Conservation (phyloP, 64 coral and sea anemone genomes). For the Stichodactyla mertensii region DNA sequence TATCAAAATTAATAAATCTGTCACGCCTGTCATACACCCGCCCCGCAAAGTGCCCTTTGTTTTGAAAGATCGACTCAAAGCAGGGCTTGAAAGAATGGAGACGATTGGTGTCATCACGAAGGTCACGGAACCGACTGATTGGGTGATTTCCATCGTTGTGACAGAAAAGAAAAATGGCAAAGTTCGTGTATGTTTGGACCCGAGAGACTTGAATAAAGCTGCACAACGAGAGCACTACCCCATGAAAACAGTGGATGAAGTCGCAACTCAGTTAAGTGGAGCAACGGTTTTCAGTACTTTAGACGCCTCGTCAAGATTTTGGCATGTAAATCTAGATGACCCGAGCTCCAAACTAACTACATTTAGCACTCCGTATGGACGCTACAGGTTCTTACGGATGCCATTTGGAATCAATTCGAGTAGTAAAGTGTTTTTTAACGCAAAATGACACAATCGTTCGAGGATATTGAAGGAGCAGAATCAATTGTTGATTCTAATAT, state of each 20-base stretch:
- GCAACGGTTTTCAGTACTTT: slow-evolving; percentile 33
- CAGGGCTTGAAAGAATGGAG: slow-evolving; percentile 27
- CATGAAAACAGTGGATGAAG: slow-evolving; percentile 27
- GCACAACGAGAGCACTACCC: slow-evolving; percentile 43
- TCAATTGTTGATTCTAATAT: slow-evolving; percentile 20
- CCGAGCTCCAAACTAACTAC: no score
- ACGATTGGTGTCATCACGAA: slow-evolving; percentile 17
- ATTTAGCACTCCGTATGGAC: no score
- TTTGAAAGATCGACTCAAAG: no score
- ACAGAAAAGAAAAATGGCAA: slow-evolving; percentile 23
- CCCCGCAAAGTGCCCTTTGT: no score
- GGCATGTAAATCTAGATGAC: no score
- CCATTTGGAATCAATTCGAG: no score
- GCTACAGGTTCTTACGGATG: no score
- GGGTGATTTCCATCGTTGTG: slow-evolving; percentile 25
- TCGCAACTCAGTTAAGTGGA: slow-evolving; percentile 27
- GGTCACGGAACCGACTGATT: slow-evolving; percentile 27
- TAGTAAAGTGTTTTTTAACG: slow-evolving; percentile 5
- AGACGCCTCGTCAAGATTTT: background rate
- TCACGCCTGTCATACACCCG: no score
- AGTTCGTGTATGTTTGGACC: slow-evolving; percentile 35
- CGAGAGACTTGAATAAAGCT: slow-evolving; percentile 37
- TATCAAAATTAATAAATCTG: no score
- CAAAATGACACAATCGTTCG: slow-evolving; percentile 9
- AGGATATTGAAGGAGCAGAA: background rate